Evolutionary conservation across 2,888 invertebrate genomes (phyloP).

Genomic region (Orchestes rusci): DNA sequence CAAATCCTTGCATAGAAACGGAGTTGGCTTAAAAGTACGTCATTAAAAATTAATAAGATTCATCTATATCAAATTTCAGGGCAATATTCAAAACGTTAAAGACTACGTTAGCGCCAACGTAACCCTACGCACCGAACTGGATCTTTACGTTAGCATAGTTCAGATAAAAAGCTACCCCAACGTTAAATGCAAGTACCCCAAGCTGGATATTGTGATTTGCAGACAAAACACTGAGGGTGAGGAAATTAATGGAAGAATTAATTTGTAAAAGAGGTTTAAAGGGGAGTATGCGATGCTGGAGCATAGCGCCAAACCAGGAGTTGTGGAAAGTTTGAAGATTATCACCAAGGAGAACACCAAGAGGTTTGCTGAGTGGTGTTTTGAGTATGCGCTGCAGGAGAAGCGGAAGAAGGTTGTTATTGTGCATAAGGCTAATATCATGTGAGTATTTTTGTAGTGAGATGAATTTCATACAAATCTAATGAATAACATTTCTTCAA

Average conservation of each 20-base stretch:
- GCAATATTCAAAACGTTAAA: slow-evolving; percentile 25
- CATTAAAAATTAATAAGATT: not conserved
- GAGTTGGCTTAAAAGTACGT: slow-evolving; percentile 40
- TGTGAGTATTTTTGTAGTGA: too few relatives aligned
- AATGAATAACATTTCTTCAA: not conserved
- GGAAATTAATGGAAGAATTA: not conserved
- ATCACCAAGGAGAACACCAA: slow-evolving; percentile 47
- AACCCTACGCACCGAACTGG: slow-evolving; percentile 47
- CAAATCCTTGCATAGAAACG: slow-evolving; percentile 36
- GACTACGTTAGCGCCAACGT: slow-evolving; percentile 44
- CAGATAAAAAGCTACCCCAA: slow-evolving; percentile 49
- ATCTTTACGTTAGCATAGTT: slow-evolving; percentile 52
- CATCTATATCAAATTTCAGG: slow-evolving; percentile 22
- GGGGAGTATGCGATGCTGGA: slow-evolving; percentile 56
- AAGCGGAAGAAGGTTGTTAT: slow-evolving; percentile 55
- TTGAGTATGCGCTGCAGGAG: slow-evolving; percentile 50
- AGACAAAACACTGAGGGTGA: slow-evolving; percentile 56
- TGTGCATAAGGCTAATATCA: slow-evolving; percentile 57
- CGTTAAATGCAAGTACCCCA: slow-evolving; percentile 39
- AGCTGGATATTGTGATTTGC: slow-evolving; percentile 53
- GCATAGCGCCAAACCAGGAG: slow-evolving; percentile 53
- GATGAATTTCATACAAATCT: not conserved
- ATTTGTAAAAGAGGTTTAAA: slow-evolving; percentile 4
- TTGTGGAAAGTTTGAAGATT: slow-evolving; percentile 56
- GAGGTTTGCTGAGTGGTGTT: slow-evolving; percentile 54